Conservation (phyloP, 2,888 invertebrate genomes). For the Drosophila neotestacea region DNA sequence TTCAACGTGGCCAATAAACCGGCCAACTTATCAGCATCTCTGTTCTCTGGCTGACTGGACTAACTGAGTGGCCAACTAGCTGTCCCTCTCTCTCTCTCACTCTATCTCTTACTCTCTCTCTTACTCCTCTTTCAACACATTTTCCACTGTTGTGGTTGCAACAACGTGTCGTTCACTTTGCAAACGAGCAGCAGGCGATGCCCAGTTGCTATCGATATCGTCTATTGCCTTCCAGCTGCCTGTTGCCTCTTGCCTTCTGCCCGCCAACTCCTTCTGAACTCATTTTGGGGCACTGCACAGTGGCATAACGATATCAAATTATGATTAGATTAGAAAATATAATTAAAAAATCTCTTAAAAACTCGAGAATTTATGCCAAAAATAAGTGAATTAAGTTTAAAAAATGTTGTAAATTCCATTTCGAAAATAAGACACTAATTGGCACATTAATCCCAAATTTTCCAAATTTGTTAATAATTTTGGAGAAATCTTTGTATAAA, state of each 20-base stretch:
- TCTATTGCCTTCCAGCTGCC: slow-evolving; percentile 33
- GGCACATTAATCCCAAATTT: too few relatives aligned
- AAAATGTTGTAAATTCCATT: too few relatives aligned
- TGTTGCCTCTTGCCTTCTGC: slow-evolving; percentile 24
- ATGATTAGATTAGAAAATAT: background rate
- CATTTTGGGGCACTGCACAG: slow-evolving; percentile 61
- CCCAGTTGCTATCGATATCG: slow-evolving; percentile 56
- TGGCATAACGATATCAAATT: slow-evolving; percentile 30
- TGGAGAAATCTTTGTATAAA: too few relatives aligned
- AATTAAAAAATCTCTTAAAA: background rate
- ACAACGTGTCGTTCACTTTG: slow-evolving; percentile 49
- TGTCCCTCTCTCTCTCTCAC: background rate
- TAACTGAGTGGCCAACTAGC: slow-evolving; percentile 35
- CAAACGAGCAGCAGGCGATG: slow-evolving; percentile 49
- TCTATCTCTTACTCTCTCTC: background rate
- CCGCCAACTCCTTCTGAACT: slow-evolving; percentile 61
- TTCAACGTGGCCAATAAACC: slow-evolving; percentile 43
- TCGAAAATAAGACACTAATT: too few relatives aligned
- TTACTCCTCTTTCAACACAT: slow-evolving; percentile 12
- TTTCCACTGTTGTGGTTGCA: slow-evolving; percentile 12
- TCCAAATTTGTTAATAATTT: too few relatives aligned
- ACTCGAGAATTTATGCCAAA: too few relatives aligned
- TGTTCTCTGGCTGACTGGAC: slow-evolving; percentile 28
- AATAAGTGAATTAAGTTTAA: too few relatives aligned
- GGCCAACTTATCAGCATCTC: slow-evolving; percentile 62